Evolutionary conservation across 2,888 invertebrate genomes (phyloP), one percentile per base, ranked within the genome.

Genomic region (Nipponacmea schrenckii): DNA sequence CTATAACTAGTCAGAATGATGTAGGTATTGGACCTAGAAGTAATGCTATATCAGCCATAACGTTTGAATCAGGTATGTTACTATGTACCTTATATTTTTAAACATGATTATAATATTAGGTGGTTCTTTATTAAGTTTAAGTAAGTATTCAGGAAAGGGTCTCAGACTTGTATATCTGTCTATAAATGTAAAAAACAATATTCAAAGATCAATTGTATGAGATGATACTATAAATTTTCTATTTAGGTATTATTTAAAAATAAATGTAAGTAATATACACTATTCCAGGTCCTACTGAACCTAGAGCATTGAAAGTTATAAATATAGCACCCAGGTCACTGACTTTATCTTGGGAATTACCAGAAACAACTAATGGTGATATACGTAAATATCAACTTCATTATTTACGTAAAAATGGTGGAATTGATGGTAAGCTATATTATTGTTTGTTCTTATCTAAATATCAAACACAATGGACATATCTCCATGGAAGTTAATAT

Each of bases 281-380:
- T 31, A 39, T 39, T 67, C 8, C 69, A 85, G 85, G 80, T 24
- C 85, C 85, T 5, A 82, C 82, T 26, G 69, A 74, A 27, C 84
- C 84, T 8, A 67, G 78, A 7, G 81, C 79, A 56, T 63, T 85
- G 4, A 67, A 75, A 50, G 68, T 80, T 17, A 48, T 77, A 24
- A 64, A 69, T 8, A 72, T 80, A 5, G 76, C 74, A n/a, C 70
- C 82, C 5, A 68, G 76, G 27, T 74, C 76, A 27, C 74, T 83
- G 5, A 77, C 68, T 3, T 62, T 86, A 44, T 69, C 70, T 17
- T 87, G 86, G 86, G 85, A 86, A 69, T 71, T 84, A 17, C 86
- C 86, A 8, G 70, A 68, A 12, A 67, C 56, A 17, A 79, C 81
- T 20, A 85, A 84, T 75, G 86, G 86, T 17, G 74, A 82, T 20